Base-by-base conservation (phyloP, 2,113 vertebrate genomes). In the Perca schrenkii region DNA sequence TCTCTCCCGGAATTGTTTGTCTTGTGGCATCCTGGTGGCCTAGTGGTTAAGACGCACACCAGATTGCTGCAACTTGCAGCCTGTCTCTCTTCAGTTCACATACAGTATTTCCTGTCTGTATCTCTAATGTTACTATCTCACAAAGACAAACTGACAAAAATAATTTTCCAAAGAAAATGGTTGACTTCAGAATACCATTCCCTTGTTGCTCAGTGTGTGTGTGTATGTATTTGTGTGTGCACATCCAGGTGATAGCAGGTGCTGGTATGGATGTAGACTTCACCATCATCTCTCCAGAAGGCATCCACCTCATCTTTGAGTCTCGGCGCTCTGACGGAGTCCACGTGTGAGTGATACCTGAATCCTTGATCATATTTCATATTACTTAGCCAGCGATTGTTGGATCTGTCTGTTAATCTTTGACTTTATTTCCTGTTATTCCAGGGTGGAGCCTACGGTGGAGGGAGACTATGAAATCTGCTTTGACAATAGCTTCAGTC, bases 401-500 rank as follows among this genome's bases (percentile, higher is more conserved):
- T 53, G 62, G 17, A 54, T 11, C 13, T 6, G 12, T 58, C 50
- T 57, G 19, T 63, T 78, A 64, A 58, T 31, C 10, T 74, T 58
- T 83, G 49, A 36, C 36, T 66, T 14, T 7, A 43, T 57, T 25
- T 17, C 13, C 68, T 80, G 50, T 73, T 66, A 3, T 69, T 64
- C 4, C 83, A 98, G 97, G 67, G 93, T 98, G 84, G 97, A 98
- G 85, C 93, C 97, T 2, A 97, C 96, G 0, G 96, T 96, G 60
- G 92, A 94, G 0, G 97, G 97, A 0, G 97, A 98, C 89, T 98
- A 98, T 83, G 94, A 95, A 85, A 95, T 98, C 80, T 98, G 97
- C 92, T 98, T 98, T 12, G 97, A 98, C 93, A 98, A 98, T 93
- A 96, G 95, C 89, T 98, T 98, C 94, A 98, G 97, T 83, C 95